These are phyloP conservation scores for Illadopsis cleaveri DNA, from an alignment of 2,113 vertebrate genomes.

Conservation along the genomic window DNA sequence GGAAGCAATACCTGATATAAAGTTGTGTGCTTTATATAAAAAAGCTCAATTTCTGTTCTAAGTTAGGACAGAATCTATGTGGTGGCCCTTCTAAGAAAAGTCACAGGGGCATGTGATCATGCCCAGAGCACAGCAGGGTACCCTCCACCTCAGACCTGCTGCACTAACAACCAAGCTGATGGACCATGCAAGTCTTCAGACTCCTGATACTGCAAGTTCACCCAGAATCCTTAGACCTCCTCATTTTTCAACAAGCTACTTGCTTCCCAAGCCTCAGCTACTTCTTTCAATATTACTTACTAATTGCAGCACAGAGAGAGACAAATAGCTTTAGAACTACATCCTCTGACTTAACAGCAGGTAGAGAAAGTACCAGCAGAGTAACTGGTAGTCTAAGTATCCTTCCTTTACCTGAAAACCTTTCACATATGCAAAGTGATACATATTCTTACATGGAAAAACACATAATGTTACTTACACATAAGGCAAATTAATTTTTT, in stretches of 20 bases:
- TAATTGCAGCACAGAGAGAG: not conserved
- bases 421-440: not conserved
- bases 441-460: not conserved
- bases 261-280: not conserved
- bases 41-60: accelerated
- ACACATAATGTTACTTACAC: not conserved
- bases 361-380: not conserved
- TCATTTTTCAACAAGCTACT: not conserved
- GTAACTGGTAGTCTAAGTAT: not conserved
- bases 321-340: not conserved
- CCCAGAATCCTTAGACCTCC: not conserved
- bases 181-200: not conserved
- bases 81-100: not conserved
- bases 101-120: not conserved
- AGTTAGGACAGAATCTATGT: not conserved
- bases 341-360: not conserved
- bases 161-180: not conserved
- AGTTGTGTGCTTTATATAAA: not conserved
- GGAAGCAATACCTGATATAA: not conserved
- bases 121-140: not conserved
- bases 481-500: not conserved
- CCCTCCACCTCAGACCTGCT: not conserved
- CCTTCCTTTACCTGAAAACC: not conserved
- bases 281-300: not conserved
- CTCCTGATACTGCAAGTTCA: not conserved